phyloP scores from a whole-genome alignment of 2,113 vertebrate genomes.

The Zapornia atra region DNA sequence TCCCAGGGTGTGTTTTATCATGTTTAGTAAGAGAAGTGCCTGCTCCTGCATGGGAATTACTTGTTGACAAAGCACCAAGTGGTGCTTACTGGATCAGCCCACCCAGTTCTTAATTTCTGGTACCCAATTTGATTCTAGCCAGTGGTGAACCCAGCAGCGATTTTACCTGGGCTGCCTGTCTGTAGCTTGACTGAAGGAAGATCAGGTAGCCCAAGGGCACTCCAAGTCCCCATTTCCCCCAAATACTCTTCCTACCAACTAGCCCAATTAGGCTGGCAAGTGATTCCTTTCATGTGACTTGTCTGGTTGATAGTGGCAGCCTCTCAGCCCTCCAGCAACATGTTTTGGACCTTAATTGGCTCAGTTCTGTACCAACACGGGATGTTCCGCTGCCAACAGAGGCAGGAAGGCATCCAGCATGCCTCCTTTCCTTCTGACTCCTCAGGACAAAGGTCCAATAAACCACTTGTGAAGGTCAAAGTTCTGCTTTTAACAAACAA shows the following conservation, averaged over 20 bases:
- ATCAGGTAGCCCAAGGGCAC: not conserved
- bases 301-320: not conserved
- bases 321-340: not conserved
- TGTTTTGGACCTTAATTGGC: not conserved
- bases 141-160: not conserved
- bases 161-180: not conserved
- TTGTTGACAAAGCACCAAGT: not conserved
- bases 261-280: not conserved
- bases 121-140: not conserved
- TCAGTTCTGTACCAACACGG: too few relatives aligned
- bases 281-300: not conserved
- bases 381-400: not conserved
- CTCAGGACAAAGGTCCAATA: not conserved
- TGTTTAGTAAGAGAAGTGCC: not conserved
- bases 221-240: not conserved
- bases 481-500: not conserved
- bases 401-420: not conserved
- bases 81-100: not conserved
- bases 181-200: not conserved
- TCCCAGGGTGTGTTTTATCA: not conserved
- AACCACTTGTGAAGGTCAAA: not conserved
- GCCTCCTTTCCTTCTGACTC: not conserved
- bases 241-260: too few relatives aligned
- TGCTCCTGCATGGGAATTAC: not conserved
- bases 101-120: not conserved